Base-by-base conservation (phyloP, 1,140 invertebrate genomes). In the Hestina assimilis region DNA sequence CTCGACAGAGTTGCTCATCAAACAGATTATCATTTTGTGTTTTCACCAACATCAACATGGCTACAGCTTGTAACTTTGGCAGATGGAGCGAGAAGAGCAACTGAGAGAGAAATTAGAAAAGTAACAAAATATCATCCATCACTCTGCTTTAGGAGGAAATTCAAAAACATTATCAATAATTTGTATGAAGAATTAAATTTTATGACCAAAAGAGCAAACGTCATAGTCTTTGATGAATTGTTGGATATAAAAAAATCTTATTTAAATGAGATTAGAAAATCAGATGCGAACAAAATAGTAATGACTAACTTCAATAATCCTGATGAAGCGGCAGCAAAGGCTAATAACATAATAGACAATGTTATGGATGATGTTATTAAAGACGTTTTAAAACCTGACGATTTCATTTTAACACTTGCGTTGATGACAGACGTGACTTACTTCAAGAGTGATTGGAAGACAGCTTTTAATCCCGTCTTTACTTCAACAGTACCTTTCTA, bases 381-480 rank as follows among this genome's bases (percentile, higher is more conserved):
- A 2, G 62, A 75, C 0, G 46, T 45, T 7, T 15, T 87, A 8
- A 63, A 72, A 7, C 54, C 67, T 59, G 78, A 74, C 50, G 89
- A 90, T 59, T 79, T 91, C 24, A 63, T 64, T 5, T 72, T 90
- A 17, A 93, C 92, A 0, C 71, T 89, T 47, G 62, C 95, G 8
- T 66, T 96, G 1, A 77, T 95, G 28, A 91, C 91, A 5, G 95
- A 94, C 60, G 91, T 91, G 1, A 79, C 94, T 15, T 94, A 93
- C 67, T 95, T 96, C 76, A 95, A 93, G 78, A 93, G 92, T 29
- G 72, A 73, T 0, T 96, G 95, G 95, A 72, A 85, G 24, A 79
- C 76, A 5, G 85, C 91, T 0, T 96, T 96, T 63, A 89, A 93
- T 59, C 76, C 74, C 11, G 71, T 71, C 0, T 71, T 71, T 0